Base-by-base conservation (phyloP, 1,140 invertebrate genomes). In the Drosophila busckii region DNA sequence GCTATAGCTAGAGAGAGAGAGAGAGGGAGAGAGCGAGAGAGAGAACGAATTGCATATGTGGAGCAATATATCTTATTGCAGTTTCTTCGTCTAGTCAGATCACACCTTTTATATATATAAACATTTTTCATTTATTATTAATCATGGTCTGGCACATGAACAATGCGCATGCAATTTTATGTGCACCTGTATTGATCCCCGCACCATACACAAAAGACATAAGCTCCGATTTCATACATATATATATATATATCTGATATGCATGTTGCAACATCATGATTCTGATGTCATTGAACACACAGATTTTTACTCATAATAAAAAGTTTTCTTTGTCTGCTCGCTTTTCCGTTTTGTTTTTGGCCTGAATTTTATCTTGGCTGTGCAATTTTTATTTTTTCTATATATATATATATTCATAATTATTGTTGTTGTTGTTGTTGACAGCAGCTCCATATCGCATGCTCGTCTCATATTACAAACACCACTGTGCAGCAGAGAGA, bases 291-390 rank as follows among this genome's bases (percentile, higher is more conserved):
- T 4, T 26, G 20, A 25, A 15, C 10, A n/a, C n/a, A n/a, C n/a
- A n/a, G n/a, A n/a, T n/a, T n/a, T n/a, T n/a, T n/a, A n/a, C n/a
- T n/a, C n/a, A n/a, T 31, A 4, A 9, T 7, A 28, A 23, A 16
- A 9, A 17, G n/a, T 8, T 48, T 9, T 23, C 16, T 15, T 13
- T 41, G 12, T 41, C 13, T 15, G 13, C 19, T 20, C 4, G 7
- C 3, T 42, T 10, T 59, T 19, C n/a, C 16, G 16, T 34, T 9
- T 20, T 28, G 13, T 23, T 20, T 28, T 37, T 66, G 62, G 52
- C 62, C 60, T 66, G 62, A 49, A 44, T 66, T 56, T 49, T 44
- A 56, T 66, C 52, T 66, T 64, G 60, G 37, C 62, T 56, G 13
- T 66, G 62, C 62, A 66, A 7, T 66, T 63, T 66, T 66, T 32